Conservation (phyloP, 2,797 vertebrate species). For the Rachycentron canadum region DNA sequence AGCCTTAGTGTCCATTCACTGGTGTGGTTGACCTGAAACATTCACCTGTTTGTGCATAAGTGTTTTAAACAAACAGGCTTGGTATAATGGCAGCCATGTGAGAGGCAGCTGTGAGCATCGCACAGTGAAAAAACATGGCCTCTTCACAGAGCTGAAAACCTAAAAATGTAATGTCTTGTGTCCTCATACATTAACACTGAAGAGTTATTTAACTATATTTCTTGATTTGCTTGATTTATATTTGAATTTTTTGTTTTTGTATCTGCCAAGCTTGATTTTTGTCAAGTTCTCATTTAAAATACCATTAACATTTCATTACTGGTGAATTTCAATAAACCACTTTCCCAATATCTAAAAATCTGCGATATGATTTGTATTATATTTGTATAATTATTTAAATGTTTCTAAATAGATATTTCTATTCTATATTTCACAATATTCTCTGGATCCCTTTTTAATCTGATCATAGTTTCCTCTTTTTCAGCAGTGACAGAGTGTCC, state of each 20-base stretch:
- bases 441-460: not conserved
- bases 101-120: conserved; percentile 19
- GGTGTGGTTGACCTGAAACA: not conserved
- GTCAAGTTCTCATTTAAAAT: not conserved
- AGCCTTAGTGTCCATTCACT: not conserved
- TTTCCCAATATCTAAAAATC: not conserved
- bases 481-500: not conserved
- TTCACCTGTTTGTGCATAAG: conserved; percentile 18
- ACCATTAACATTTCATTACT: not conserved
- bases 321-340: not conserved
- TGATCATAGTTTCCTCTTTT: not conserved
- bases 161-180: not conserved
- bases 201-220: not conserved
- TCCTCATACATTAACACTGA: not conserved
- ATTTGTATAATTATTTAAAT: not conserved
- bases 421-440: not conserved
- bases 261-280: not conserved
- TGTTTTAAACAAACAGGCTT: conserved; percentile 22
- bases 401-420: not conserved
- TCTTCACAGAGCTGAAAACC: not conserved
- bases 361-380: not conserved
- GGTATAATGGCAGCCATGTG: not conserved
- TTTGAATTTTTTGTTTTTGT: not conserved
- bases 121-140: not conserved
- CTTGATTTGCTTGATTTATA: not conserved